Conservation (phyloP, 2,888 invertebrate genomes). For the Helleia helle region DNA sequence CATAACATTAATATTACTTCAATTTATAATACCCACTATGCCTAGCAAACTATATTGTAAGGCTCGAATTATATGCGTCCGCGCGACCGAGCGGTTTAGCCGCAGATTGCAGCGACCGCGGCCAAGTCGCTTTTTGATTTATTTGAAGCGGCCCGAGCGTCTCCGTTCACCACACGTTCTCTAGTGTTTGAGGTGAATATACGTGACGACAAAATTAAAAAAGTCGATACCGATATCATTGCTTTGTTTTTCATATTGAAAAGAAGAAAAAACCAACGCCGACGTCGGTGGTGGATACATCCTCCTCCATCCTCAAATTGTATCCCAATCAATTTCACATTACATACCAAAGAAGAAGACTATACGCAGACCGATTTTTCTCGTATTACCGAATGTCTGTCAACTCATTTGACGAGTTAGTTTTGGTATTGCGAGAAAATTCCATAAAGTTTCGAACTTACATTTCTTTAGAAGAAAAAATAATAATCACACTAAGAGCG, state of each 20-base stretch:
- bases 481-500: neutral
- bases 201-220: neutral
- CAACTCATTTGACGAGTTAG: constrained; percentile 10
- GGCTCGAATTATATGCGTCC: no score
- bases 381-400: constrained; percentile 9
- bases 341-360: constrained; percentile 2
- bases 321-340: neutral
- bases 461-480: neutral
- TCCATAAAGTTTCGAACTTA: constrained; percentile 2
- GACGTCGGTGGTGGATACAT: no score
- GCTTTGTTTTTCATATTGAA: constrained; percentile 1
- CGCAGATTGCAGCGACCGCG: neutral
- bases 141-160: neutral
- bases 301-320: constrained; percentile 1
- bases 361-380: constrained; percentile 3
- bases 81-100: no score
- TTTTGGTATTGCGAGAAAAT: constrained; percentile 1
- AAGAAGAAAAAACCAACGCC: neutral
- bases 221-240: neutral
- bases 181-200: neutral
- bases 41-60: no score
- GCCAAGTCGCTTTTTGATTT: neutral
- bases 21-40: no score
- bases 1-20: no score
- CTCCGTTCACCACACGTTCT: neutral